A percentile compares a stretch with the other conserved stretches of the same genome.
Conservation (phyloP, 2,888 invertebrate species). For the Drosophila melanosoma region DNA sequence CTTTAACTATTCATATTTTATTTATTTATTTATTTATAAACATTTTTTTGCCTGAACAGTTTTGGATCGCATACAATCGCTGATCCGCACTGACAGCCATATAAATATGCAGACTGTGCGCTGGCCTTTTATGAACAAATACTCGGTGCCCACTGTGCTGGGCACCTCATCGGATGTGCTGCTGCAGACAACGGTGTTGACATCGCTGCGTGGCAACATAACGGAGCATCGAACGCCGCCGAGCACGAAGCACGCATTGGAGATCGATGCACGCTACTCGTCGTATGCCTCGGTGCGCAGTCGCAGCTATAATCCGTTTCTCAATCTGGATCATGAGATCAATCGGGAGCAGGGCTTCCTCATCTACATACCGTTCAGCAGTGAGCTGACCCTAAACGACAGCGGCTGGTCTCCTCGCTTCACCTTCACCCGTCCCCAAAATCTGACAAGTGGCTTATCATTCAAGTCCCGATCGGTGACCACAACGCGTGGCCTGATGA, state of each 20-base stretch:
- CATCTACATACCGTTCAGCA: constrained; percentile 88
- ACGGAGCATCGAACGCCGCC: constrained; percentile 87
- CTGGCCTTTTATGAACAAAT: constrained; percentile 86
- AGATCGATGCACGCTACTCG: constrained; percentile 87
- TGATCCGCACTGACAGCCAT: constrained; percentile 87
- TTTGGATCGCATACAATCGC: constrained; percentile 86
- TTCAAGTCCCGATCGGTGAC: constrained; percentile 85
- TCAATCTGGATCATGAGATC: constrained; percentile 88
- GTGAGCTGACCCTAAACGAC: constrained; percentile 82
- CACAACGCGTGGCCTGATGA: constrained; percentile 82
- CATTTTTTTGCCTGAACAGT: constrained; percentile 81
- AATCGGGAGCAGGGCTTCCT: constrained; percentile 89
- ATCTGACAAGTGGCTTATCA: constrained; percentile 84
- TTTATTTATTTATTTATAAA: background rate
- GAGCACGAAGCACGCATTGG: constrained; percentile 87
- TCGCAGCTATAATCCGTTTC: constrained; percentile 87
- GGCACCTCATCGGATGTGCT: constrained; percentile 86
- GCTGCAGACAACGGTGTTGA: constrained; percentile 86
- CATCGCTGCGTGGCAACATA: constrained; percentile 89
- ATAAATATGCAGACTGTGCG: constrained; percentile 87
- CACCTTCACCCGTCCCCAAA: constrained; percentile 83
- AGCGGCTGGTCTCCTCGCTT: constrained; percentile 80
- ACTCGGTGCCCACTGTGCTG: constrained; percentile 86
- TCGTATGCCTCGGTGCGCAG: constrained; percentile 86
- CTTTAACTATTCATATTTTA: no score